Percentiles rank a stretch among this genome's conserved stretches.
These are phyloP conservation scores for Pangasius djambal DNA, from an alignment of 2,797 vertebrate species.

Conservation along the genomic window DNA sequence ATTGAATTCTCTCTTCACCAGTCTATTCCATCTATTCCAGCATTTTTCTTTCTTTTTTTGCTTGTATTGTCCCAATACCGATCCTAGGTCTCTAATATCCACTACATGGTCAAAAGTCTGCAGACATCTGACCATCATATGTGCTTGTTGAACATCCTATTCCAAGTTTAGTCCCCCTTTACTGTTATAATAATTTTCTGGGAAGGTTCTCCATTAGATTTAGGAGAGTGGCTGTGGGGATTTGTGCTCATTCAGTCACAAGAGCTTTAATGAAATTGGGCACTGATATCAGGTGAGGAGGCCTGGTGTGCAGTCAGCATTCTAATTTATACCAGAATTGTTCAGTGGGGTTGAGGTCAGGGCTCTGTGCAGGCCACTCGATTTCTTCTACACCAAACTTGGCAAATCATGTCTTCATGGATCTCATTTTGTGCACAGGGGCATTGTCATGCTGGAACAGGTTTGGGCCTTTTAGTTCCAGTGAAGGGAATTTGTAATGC, in stretches of 20 bases:
- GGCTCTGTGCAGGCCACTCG: not conserved
- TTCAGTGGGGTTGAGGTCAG: not conserved
- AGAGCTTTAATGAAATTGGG: not conserved
- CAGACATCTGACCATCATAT: not conserved
- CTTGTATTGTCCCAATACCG: no score
- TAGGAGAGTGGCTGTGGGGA: not conserved
- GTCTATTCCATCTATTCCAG: not conserved
- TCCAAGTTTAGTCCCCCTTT: not conserved
- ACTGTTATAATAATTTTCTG: not conserved
- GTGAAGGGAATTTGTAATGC: not conserved
- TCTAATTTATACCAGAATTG: not conserved
- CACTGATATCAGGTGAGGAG: not conserved
- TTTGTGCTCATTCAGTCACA: not conserved
- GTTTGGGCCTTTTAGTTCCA: not conserved
- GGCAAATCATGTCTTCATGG: not conserved
- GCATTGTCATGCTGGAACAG: not conserved
- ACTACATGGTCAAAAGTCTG: not conserved
- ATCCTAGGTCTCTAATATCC: not conserved
- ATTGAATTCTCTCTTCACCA: not conserved
- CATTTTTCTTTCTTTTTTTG: not conserved
- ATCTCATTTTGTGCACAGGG: not conserved
- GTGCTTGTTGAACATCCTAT: not conserved
- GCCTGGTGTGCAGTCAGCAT: not conserved
- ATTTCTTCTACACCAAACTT: not conserved
- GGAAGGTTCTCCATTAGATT: not conserved